Evolutionary conservation across 2,113 vertebrate genomes (phyloP).

Genomic region (Varanus komodoensis): DNA sequence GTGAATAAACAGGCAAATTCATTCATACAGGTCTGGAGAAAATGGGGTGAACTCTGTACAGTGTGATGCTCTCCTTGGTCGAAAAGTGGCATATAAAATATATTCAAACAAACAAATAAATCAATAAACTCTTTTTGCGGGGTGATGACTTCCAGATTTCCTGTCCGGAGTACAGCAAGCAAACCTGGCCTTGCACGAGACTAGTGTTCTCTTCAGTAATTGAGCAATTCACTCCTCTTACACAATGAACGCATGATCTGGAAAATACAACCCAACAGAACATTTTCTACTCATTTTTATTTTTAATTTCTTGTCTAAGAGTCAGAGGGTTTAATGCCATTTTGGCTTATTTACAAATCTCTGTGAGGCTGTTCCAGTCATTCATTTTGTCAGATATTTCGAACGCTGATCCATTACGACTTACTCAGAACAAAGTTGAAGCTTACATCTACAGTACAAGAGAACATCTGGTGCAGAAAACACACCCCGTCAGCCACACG

Average conservation of each 20-base stretch:
- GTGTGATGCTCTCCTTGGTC: neutral
- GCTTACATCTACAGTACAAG: conserved; percentile 56
- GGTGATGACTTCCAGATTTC: conserved; percentile 57
- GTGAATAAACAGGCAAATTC: too few relatives aligned
- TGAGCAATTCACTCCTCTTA: conserved; percentile 52
- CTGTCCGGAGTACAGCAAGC: conserved; percentile 44
- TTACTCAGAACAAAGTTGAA: conserved; percentile 54
- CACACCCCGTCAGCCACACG: conserved; percentile 55
- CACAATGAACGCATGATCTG: conserved; percentile 58
- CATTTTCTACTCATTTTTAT: conserved; percentile 37
- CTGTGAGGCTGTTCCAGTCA: conserved; percentile 56
- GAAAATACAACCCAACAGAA: conserved; percentile 55
- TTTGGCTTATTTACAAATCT: conserved; percentile 60
- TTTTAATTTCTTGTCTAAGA: conserved; percentile 40
- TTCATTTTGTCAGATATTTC: conserved; percentile 54
- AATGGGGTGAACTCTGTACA: neutral
- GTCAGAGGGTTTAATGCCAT: conserved; percentile 64
- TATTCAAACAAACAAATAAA: conserved; percentile 29
- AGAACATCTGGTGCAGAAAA: conserved; percentile 70
- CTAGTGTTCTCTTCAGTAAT: conserved; percentile 51
- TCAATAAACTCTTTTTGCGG: conserved; percentile 36
- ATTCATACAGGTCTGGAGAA: neutral
- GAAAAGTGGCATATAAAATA: neutral
- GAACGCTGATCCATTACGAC: conserved; percentile 55
- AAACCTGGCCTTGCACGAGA: conserved; percentile 35